These are phyloP conservation scores for Danaus plexippus DNA, from an alignment of 1,140 invertebrate genomes.

Conservation along the genomic window DNA sequence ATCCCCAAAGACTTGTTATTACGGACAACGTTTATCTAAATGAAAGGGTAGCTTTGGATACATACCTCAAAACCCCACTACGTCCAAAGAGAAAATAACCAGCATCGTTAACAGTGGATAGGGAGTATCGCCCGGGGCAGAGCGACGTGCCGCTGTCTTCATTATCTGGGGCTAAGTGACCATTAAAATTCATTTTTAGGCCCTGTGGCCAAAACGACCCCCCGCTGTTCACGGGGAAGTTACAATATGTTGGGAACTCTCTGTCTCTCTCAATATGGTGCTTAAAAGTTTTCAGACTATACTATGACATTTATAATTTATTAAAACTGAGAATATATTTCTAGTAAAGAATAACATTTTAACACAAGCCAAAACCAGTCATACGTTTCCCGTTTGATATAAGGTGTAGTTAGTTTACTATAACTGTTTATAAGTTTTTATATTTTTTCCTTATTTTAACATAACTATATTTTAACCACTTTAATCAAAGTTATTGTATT, in stretches of 20 bases:
- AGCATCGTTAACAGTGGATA: slow-evolving; percentile 20
- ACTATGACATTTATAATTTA: too few relatives aligned
- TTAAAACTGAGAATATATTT: too few relatives aligned
- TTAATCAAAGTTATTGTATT: too few relatives aligned
- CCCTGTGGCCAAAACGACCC: slow-evolving; percentile 26
- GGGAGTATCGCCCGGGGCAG: slow-evolving; percentile 27
- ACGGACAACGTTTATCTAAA: slow-evolving; percentile 22
- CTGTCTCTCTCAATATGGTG: too few relatives aligned
- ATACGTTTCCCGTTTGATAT: too few relatives aligned
- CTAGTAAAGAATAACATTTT: too few relatives aligned
- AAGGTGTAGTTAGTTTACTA: too few relatives aligned
- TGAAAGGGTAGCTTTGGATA: slow-evolving; percentile 13
- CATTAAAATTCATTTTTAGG: slow-evolving; percentile 58
- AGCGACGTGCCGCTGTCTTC: slow-evolving; percentile 32
- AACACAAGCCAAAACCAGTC: too few relatives aligned
- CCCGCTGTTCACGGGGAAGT: slow-evolving; percentile 5
- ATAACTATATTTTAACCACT: too few relatives aligned
- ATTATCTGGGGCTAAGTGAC: slow-evolving; percentile 47
- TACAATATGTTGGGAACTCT: slow-evolving; percentile 4
- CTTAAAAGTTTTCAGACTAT: too few relatives aligned
- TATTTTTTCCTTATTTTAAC: too few relatives aligned
- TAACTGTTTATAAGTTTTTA: too few relatives aligned
- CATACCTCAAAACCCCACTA: slow-evolving; percentile 18
- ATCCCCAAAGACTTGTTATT: slow-evolving; percentile 15
- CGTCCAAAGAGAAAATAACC: slow-evolving; percentile 21